A percentile compares a stretch with the other conserved stretches of the same genome.
Conservation (phyloP, 2,888 invertebrate genomes). For the Chymomyza amoena region DNA sequence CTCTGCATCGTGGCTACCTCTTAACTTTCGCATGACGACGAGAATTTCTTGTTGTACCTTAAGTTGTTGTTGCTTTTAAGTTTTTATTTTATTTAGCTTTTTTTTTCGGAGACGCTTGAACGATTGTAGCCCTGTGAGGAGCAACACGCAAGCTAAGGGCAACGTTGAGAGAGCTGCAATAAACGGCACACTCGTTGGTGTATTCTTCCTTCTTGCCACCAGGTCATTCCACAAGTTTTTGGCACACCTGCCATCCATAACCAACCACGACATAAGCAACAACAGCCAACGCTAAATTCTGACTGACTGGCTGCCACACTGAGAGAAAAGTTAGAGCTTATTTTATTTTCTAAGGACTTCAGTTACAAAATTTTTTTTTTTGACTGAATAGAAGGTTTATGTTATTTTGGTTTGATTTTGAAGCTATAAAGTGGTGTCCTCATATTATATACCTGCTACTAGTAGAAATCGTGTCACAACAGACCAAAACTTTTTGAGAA, state of each 20-base stretch:
- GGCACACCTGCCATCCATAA: slow-evolving; percentile 38
- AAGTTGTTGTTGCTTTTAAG: not conserved
- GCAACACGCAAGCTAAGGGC: not conserved
- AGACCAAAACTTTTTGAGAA: no score
- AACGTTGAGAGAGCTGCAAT: slow-evolving; percentile 4
- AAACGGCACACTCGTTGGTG: not conserved
- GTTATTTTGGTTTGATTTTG: no score
- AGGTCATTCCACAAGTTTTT: slow-evolving; percentile 11
- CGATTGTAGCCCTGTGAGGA: slow-evolving; percentile 39
- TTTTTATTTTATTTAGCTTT: slow-evolving; percentile 17
- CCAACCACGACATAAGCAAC: slow-evolving; percentile 5
- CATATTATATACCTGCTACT: no score
- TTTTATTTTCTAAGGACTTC: not conserved
- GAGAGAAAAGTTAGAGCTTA: not conserved
- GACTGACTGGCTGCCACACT: not conserved
- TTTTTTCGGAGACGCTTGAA: slow-evolving; percentile 19
- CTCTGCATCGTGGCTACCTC: slow-evolving; percentile 11
- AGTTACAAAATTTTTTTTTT: not conserved
- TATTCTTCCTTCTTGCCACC: not conserved
- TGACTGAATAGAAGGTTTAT: no score
- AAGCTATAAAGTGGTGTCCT: no score
- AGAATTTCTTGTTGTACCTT: slow-evolving; percentile 53
- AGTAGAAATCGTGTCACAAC: no score
- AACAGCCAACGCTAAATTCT: not conserved
- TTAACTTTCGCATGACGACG: slow-evolving; percentile 59